phyloP scores from a whole-genome alignment of 2,113 vertebrate genomes.

The Notothenia rossii region DNA sequence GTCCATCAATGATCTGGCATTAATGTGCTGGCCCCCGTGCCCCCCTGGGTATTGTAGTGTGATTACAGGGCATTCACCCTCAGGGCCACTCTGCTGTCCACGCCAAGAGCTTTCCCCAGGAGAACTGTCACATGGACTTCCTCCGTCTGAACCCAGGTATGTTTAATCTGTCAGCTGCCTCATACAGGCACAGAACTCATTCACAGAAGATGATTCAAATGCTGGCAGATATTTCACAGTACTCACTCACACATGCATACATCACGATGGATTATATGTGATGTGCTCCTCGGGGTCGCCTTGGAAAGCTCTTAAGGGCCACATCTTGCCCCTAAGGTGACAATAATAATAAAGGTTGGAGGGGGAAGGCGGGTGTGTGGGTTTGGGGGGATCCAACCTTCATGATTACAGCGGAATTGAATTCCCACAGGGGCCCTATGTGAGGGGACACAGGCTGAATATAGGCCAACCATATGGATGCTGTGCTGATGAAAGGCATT shows the following conservation, averaged over 20 bases:
- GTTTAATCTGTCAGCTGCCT: conserved; percentile 22
- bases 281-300: conserved; percentile 24
- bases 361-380: conserved; percentile 11
- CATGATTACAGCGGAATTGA: conserved; percentile 56
- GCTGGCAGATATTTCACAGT: conserved; percentile 20
- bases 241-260: conserved; percentile 27
- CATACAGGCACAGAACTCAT: not conserved
- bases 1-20: conserved; percentile 70
- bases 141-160: conserved; percentile 5
- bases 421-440: conserved; percentile 67
- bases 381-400: conserved; percentile 20
- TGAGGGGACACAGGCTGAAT: conserved; percentile 52
- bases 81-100: conserved; percentile 54
- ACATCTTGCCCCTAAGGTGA: conserved; percentile 58
- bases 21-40: conserved; percentile 43
- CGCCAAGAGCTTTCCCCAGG: conserved; percentile 36
- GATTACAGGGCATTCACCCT: conserved; percentile 69
- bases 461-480: conserved; percentile 72
- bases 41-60: conserved; percentile 71
- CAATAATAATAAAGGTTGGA: conserved; percentile 61
- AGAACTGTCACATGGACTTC: conserved; percentile 33
- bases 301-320: conserved; percentile 39
- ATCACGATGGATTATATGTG: conserved; percentile 14
- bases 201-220: not conserved
- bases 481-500: conserved; percentile 58